Conservation (phyloP, 2,797 vertebrate genomes). For the Mormyrops attenuatus region DNA sequence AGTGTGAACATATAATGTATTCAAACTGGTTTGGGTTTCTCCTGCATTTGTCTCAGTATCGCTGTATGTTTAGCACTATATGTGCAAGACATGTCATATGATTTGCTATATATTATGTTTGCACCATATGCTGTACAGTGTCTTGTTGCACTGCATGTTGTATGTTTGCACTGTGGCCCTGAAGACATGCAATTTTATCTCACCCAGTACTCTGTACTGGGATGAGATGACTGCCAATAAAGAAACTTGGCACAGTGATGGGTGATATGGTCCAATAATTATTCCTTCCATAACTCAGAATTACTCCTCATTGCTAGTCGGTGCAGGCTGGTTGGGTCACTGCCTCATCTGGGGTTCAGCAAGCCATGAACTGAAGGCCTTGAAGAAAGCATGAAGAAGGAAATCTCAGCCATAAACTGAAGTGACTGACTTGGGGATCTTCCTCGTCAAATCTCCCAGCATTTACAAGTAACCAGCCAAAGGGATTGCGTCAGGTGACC, state of each 20-base stretch:
- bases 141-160: no score
- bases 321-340: not conserved
- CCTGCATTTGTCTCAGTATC: not conserved
- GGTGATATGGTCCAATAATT: not conserved
- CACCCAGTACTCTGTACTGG: no score
- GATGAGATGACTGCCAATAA: no score
- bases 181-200: no score
- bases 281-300: not conserved
- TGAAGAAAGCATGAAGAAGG: not conserved
- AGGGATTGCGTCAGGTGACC: not conserved
- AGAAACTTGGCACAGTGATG: not conserved
- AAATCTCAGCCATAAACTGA: not conserved
- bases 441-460: not conserved
- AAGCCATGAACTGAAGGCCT: not conserved
- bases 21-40: not conserved
- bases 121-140: no score
- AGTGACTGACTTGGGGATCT: not conserved
- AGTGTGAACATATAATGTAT: not conserved
- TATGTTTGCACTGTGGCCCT: no score
- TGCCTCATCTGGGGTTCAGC: not conserved
- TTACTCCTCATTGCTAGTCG: not conserved
- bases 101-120: no score
- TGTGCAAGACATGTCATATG: no score
- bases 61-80: no score
- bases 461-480: not conserved